Evolutionary conservation across 1,140 invertebrate genomes (phyloP).

Genomic region (Ceratina japonica): DNA sequence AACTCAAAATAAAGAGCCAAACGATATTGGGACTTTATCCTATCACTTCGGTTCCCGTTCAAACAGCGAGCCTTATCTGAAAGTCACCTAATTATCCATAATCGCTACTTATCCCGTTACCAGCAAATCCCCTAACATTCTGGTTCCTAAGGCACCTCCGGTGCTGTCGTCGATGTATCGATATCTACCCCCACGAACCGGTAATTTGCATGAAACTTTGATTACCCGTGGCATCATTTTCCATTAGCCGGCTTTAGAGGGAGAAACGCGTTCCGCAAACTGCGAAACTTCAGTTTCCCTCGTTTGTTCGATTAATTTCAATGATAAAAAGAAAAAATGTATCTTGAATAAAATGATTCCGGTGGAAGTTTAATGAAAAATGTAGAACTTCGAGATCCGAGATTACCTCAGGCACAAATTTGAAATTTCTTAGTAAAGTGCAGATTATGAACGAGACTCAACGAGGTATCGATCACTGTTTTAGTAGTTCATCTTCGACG

Average conservation of each 20-base stretch:
- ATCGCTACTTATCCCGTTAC: conserved; percentile 28
- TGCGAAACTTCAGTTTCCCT: background rate
- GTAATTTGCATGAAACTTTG: conserved; percentile 44
- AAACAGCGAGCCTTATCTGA: conserved; percentile 22
- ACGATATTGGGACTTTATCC: background rate
- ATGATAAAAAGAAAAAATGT: background rate
- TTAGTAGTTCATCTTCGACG: background rate
- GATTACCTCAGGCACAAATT: background rate
- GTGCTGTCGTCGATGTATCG: conserved; percentile 25
- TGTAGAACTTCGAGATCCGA: too few species aligned
- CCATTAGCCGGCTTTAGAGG: background rate
- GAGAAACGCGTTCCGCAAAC: conserved; percentile 5
- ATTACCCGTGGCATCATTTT: conserved; percentile 31
- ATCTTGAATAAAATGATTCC: background rate
- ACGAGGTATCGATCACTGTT: background rate
- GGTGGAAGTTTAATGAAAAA: background rate
- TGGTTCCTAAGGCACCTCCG: conserved; percentile 15
- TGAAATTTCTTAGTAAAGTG: background rate
- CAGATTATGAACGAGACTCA: background rate
- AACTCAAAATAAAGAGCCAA: background rate
- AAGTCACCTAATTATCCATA: conserved; percentile 34
- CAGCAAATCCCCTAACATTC: conserved; percentile 13
- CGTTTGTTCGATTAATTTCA: background rate
- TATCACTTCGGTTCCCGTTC: background rate
- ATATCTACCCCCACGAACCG: conserved; percentile 14